Evolutionary conservation across 2,797 vertebrate species (phyloP).

Genomic region (Argyrosomus regius): DNA sequence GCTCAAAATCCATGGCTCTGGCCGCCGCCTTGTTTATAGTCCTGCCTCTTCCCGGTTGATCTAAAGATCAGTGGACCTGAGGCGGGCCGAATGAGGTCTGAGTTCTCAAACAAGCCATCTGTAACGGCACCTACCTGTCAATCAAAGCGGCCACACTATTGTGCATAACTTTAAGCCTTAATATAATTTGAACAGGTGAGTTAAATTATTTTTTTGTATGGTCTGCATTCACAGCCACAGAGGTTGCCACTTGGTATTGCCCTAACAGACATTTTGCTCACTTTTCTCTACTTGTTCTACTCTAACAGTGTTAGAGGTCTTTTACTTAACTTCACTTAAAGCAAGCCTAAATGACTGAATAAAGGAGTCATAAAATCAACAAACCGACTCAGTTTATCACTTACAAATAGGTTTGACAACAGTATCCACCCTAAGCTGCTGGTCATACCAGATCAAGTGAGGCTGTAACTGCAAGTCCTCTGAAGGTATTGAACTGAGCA

Average conservation of each 20-base stretch:
- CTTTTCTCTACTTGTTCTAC: background rate
- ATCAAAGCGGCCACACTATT: too few species aligned
- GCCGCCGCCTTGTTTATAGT: too few species aligned
- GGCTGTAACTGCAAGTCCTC: background rate
- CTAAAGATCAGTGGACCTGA: too few species aligned
- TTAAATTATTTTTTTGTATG: too few species aligned
- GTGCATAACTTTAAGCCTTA: too few species aligned
- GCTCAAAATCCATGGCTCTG: background rate
- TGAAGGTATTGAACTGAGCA: background rate
- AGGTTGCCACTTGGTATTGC: too few species aligned
- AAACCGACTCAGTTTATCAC: background rate
- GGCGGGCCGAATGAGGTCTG: too few species aligned
- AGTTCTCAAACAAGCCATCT: too few species aligned
- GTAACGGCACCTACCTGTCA: too few species aligned
- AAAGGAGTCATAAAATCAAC: background rate
- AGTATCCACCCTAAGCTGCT: background rate
- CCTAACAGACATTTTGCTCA: background rate
- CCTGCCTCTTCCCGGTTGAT: too few species aligned
- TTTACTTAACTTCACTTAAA: background rate
- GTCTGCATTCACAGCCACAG: too few species aligned
- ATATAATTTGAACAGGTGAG: too few species aligned
- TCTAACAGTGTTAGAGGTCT: background rate
- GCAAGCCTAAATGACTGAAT: background rate
- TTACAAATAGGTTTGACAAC: background rate
- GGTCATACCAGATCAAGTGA: background rate